phyloP scores from a whole-genome alignment of 2,888 invertebrate species.

The Eudemis profundana region DNA sequence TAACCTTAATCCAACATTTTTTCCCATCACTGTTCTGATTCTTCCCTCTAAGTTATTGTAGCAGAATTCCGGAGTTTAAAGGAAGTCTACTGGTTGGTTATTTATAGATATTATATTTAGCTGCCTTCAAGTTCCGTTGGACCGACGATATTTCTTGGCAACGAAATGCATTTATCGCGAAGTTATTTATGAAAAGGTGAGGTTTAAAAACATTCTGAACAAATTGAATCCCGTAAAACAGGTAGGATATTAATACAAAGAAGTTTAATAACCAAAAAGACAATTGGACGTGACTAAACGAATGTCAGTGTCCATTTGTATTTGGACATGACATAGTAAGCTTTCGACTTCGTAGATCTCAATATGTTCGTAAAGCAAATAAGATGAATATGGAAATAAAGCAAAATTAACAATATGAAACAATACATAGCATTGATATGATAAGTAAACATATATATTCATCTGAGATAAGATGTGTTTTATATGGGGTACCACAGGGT shows the following conservation, averaged over 20 bases:
- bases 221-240: too few relatives aligned
- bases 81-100: constrained; percentile 24
- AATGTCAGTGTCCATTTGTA: too few relatives aligned
- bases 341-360: too few relatives aligned
- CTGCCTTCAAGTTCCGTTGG: constrained; percentile 17
- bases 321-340: too few relatives aligned
- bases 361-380: too few relatives aligned
- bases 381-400: too few relatives aligned
- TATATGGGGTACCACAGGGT: constrained; percentile 12
- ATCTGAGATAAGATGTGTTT: constrained; percentile 1
- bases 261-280: too few relatives aligned
- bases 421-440: neutral
- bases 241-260: too few relatives aligned
- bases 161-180: constrained; percentile 18
- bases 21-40: constrained; percentile 27
- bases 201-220: too few relatives aligned
- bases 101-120: constrained; percentile 35
- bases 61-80: constrained; percentile 27
- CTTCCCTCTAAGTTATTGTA: constrained; percentile 31
- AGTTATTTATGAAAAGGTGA: constrained; percentile 1
- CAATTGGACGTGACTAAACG: too few relatives aligned
- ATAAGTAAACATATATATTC: neutral
- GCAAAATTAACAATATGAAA: too few relatives aligned
- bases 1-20: neutral
- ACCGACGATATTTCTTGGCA: constrained; percentile 13